Base-by-base conservation (phyloP, 2,113 vertebrate species). In the Caloenas nicobarica region DNA sequence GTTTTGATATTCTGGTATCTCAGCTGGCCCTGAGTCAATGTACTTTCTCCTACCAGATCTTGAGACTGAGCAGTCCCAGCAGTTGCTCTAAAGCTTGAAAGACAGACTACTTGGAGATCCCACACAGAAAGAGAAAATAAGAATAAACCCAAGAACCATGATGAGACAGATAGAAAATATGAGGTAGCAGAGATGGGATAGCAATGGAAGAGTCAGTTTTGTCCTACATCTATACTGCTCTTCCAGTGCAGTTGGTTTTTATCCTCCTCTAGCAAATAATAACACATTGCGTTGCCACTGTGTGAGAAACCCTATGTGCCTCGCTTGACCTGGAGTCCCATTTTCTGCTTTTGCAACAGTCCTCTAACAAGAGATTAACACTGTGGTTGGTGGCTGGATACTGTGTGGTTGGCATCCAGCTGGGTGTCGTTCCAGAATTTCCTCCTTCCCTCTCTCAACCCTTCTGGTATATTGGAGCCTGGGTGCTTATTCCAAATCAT, bases 401-500 rank as follows among this genome's bases (percentile, higher is more conserved):
- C 70, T 54, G 62, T 68, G 66, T 6, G 3, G 61, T 62, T 91
- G 61, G 57, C 57, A 88, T 66, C 74, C 73, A 87, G 60, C 84
- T 94, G 78, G 42, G 81, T 72, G 33, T 61, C 40, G 0, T 46
- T 95, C 46, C n/a, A 64, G 74, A 79, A 60, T 50, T 73, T 64
- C 74, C 50, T 89, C 68, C 57, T 79, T 16, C 61, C 8, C 33
- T 65, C 56, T 62, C 50, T 48, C 69, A 65, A 5, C 10, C 79
- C n/a, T 71, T 81, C 82, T 88, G 76, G 79, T 91, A 36, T 85
- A 88, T 82, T 82, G 86, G 86, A 96, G 50, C 50, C 74, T 74
- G 83, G 48, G 79, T 82, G 38, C 44, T 78, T 53, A 89, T 78
- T 95, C 89, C 65, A 87, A 65, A 70, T 64, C 91, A 79, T 66